These are phyloP conservation scores for Meiosimyza platycephala DNA, from an alignment of 2,888 invertebrate genomes.

Conservation along the genomic window DNA sequence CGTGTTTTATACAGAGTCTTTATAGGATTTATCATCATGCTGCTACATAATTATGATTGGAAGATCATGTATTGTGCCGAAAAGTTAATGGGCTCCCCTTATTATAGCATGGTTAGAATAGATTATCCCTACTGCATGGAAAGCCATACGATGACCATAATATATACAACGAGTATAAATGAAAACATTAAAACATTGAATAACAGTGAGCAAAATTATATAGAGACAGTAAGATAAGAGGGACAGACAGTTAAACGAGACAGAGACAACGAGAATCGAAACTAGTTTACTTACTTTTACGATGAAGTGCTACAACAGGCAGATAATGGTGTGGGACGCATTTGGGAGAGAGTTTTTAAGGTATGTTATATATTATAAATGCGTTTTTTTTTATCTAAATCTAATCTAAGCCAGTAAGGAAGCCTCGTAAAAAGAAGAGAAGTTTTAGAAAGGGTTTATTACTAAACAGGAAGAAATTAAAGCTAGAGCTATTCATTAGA, in stretches of 20 bases:
- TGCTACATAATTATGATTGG: no score
- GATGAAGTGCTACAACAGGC: conserved; percentile 52
- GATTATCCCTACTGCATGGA: not conserved
- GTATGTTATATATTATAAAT: no score
- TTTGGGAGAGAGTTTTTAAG: conserved; percentile 13
- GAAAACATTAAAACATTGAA: conserved; percentile 22
- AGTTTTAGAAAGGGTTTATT: no score
- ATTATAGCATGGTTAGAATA: not conserved
- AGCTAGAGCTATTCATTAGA: no score
- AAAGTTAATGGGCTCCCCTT: not conserved
- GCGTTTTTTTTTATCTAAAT: no score
- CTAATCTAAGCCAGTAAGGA: no score
- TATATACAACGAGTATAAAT: conserved; percentile 18
- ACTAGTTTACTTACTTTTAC: conserved; percentile 60
- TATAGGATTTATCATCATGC: no score
- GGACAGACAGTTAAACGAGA: conserved; percentile 32
- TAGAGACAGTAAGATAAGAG: conserved; percentile 27
- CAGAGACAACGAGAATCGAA: conserved; percentile 20
- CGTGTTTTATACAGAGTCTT: no score
- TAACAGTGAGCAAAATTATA: not conserved
- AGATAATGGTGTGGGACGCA: conserved; percentile 16
- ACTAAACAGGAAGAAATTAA: no score
- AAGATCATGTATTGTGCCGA: no score
- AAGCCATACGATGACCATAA: conserved; percentile 16
- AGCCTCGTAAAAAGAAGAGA: no score